Conservation (phyloP, 35 echinoderm and acorn worm species). For the Heliocidaris tuberculata region DNA sequence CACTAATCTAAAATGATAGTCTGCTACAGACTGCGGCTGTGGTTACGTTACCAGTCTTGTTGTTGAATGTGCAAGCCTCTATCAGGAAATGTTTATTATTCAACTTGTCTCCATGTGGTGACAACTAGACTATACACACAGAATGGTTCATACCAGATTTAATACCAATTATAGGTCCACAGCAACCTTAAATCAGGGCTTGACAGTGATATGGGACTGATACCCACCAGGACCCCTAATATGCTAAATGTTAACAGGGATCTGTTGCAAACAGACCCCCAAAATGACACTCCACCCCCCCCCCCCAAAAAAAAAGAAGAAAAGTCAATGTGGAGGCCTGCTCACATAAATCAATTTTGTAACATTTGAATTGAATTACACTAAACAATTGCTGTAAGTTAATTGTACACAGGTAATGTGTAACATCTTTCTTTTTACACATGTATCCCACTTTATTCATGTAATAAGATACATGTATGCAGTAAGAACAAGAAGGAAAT, state of each 20-base stretch:
- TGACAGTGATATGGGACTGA: too few relatives aligned
- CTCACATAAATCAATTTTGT: too few relatives aligned
- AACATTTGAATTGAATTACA: too few relatives aligned
- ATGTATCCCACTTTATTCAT: neutral
- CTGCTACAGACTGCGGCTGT: neutral
- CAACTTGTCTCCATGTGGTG: neutral
- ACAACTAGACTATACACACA: neutral
- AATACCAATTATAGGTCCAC: neutral
- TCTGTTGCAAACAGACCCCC: too few relatives aligned
- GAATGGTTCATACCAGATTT: neutral
- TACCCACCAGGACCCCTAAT: too few relatives aligned
- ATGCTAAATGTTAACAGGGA: too few relatives aligned
- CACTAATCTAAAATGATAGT: too few relatives aligned
- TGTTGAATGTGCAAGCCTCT: neutral
- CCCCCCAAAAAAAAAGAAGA: too few relatives aligned
- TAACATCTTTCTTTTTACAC: neutral
- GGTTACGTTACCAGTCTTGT: neutral
- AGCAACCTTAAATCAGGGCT: neutral
- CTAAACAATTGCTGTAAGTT: too few relatives aligned
- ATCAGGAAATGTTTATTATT: slow-evolving; percentile 13
- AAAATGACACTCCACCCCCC: too few relatives aligned
- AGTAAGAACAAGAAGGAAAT: neutral
- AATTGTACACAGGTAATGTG: neutral
- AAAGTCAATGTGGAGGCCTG: too few relatives aligned
- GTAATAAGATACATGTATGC: neutral